A percentile compares a stretch with the other conserved stretches of the same genome.
Evolutionary conservation across 1,140 invertebrate species (phyloP).

Genomic region (Hetaerina americana): DNA sequence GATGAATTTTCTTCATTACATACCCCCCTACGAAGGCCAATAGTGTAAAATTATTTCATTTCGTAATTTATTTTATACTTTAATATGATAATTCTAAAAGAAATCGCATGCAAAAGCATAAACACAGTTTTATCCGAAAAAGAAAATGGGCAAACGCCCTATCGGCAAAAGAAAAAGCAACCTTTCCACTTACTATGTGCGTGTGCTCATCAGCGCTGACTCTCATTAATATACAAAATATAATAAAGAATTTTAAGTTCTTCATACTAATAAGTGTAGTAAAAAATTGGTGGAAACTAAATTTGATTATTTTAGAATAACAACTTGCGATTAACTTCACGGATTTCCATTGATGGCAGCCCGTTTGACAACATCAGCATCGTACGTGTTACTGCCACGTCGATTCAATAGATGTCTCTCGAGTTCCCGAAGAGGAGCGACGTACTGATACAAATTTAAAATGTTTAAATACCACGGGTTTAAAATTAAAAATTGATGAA

Average conservation of each 20-base stretch:
- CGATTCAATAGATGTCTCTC: not conserved
- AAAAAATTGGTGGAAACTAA: not conserved
- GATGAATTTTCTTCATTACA: too few species aligned
- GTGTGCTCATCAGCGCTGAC: slow-evolving; percentile 41
- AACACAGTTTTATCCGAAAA: not conserved
- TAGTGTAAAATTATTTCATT: too few species aligned
- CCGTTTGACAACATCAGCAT: not conserved
- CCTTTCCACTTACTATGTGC: slow-evolving; percentile 38
- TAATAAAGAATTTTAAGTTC: not conserved
- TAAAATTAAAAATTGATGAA: too few species aligned
- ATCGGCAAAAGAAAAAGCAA: slow-evolving; percentile 8
- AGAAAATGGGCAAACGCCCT: slow-evolving; percentile 1
- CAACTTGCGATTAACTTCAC: not conserved
- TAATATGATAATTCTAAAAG: too few species aligned
- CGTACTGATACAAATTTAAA: too few species aligned
- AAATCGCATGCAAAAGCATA: slow-evolving; percentile 1
- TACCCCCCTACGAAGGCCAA: too few species aligned
- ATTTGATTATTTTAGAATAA: not conserved
- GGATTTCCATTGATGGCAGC: not conserved
- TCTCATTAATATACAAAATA: not conserved
- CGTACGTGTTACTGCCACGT: not conserved
- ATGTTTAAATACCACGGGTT: too few species aligned
- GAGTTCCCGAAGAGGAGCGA: not conserved
- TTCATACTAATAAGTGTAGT: not conserved
- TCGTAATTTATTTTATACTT: too few species aligned